Evolutionary conservation across 2,888 invertebrate species (phyloP).

Genomic region (Campoplex capitator): DNA sequence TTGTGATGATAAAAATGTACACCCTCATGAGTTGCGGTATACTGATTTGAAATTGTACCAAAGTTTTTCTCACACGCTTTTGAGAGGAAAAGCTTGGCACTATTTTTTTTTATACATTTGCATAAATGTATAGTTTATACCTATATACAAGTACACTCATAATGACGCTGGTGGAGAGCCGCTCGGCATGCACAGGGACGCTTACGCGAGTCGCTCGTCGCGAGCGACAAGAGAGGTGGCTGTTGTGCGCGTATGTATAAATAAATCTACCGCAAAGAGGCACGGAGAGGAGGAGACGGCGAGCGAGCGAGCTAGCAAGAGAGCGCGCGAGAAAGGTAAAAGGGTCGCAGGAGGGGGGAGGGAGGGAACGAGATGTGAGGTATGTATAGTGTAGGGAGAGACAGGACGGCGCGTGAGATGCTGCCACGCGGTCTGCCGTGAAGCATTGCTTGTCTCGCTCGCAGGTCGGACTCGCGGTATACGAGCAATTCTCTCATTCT

Average conservation of each 20-base stretch:
- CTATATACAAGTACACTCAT: background rate
- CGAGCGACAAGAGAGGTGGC: slow-evolving; percentile 17
- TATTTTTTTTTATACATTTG: too few species aligned
- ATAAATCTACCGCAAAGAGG: slow-evolving; percentile 76
- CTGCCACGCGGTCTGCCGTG: slow-evolving; percentile 84
- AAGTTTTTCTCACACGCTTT: too few species aligned
- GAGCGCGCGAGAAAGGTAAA: slow-evolving; percentile 35
- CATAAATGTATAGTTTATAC: background rate
- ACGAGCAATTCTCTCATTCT: slow-evolving; percentile 46
- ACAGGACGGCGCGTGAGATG: slow-evolving; percentile 61
- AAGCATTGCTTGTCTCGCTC: slow-evolving; percentile 69
- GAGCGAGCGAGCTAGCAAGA: slow-evolving; percentile 11
- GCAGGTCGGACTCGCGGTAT: slow-evolving; percentile 48
- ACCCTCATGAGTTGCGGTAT: background rate
- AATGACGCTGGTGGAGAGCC: background rate
- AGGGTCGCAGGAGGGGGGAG: background rate
- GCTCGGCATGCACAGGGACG: slow-evolving; percentile 44
- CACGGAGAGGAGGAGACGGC: slow-evolving; percentile 32
- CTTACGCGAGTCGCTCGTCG: slow-evolving; percentile 27
- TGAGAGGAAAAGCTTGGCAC: too few species aligned
- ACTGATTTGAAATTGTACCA: too few species aligned
- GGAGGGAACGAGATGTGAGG: background rate
- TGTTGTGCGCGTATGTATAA: slow-evolving; percentile 77
- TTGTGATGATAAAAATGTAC: background rate
- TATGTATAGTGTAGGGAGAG: slow-evolving; percentile 24